Evolutionary conservation across 2,797 vertebrate genomes (phyloP).

Genomic region (Margarornis squamiger): DNA sequence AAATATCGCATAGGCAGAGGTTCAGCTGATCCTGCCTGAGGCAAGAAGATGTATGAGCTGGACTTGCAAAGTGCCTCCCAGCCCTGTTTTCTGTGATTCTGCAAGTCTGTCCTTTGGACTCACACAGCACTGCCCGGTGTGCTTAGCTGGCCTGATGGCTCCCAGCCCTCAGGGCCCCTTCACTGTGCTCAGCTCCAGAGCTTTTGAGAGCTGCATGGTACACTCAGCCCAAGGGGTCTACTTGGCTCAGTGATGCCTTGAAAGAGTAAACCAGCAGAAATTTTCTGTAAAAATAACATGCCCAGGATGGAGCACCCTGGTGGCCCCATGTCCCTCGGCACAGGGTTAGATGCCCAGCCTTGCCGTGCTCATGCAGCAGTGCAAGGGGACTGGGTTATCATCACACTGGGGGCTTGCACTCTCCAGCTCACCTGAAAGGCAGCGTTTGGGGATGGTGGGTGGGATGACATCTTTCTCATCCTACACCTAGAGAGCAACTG

Average conservation of each 20-base stretch:
- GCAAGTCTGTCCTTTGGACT: not conserved
- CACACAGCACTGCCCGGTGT: fast-evolving
- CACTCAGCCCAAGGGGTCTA: fast-evolving
- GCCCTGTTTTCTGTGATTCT: not conserved
- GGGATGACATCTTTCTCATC: not conserved
- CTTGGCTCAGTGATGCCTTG: fast-evolving
- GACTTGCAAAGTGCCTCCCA: not conserved
- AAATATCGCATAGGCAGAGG: not conserved
- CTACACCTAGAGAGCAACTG: not conserved
- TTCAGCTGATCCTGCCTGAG: not conserved
- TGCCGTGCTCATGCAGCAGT: not conserved
- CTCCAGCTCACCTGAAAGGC: not conserved
- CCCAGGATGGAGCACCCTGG: not conserved
- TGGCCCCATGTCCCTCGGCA: not conserved
- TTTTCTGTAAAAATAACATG: not conserved
- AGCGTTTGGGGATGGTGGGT: fast-evolving
- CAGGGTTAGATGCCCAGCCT: not conserved
- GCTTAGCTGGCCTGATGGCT: not conserved
- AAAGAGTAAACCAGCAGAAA: not conserved
- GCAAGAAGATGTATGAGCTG: not conserved
- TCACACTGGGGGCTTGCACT: fast-evolving
- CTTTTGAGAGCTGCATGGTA: not conserved
- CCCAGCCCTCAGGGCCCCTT: not conserved
- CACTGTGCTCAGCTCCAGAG: fast-evolving
- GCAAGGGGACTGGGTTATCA: not conserved